Evolutionary conservation across 1,140 invertebrate genomes (phyloP).

Genomic region (Sinella curviseta): DNA sequence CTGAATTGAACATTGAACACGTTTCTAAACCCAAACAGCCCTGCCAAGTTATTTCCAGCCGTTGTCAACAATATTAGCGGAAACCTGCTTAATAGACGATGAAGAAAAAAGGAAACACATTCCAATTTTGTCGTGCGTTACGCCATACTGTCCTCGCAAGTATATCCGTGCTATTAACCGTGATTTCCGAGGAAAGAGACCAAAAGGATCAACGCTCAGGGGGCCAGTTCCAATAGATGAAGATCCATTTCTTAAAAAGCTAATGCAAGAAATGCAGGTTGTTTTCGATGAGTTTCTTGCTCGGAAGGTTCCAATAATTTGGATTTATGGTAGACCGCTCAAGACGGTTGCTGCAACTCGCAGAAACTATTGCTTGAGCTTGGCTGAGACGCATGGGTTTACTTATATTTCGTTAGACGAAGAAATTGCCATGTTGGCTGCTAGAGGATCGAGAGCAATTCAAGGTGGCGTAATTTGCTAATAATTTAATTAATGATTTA

Average conservation of each 20-base stretch:
- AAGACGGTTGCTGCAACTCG: background rate
- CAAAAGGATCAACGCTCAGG: background rate
- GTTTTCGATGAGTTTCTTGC: background rate
- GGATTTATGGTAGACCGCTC: slow-evolving; percentile 29
- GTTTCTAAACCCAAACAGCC: background rate
- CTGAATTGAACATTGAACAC: background rate
- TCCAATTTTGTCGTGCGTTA: background rate
- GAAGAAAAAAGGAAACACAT: background rate
- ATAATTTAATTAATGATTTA: background rate
- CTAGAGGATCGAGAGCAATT: background rate
- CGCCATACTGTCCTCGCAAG: background rate
- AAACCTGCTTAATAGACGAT: background rate
- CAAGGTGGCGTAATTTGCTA: background rate
- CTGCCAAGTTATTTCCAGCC: background rate
- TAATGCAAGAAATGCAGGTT: background rate
- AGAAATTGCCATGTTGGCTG: slow-evolving; percentile 22
- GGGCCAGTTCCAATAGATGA: background rate
- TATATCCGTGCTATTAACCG: background rate
- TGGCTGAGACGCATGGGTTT: slow-evolving; percentile 25
- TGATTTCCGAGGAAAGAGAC: background rate
- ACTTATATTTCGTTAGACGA: slow-evolving; percentile 33
- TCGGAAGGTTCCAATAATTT: slow-evolving; percentile 27
- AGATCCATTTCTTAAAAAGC: background rate
- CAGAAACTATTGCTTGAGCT: background rate
- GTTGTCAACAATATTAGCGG: background rate